Evolutionary conservation across 1,140 invertebrate species (phyloP).

Genomic region (Dendrolimus kikuchii): DNA sequence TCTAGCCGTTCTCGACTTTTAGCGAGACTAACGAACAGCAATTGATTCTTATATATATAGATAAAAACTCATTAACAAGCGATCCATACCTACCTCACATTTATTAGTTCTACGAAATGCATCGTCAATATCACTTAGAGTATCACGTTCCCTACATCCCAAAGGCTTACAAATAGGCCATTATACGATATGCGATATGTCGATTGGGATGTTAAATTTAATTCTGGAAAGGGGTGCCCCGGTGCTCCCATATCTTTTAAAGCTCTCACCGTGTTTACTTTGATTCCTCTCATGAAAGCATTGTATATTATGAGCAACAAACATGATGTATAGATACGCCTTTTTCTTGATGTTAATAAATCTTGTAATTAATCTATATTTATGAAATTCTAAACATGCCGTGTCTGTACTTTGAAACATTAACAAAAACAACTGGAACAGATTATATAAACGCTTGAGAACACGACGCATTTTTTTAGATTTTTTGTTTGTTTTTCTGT

Average conservation of each 20-base stretch:
- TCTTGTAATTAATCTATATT: not conserved
- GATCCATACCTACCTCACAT: too few species aligned
- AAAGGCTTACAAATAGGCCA: conserved; percentile 36
- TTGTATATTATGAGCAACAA: conserved; percentile 1
- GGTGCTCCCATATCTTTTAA: conserved; percentile 45
- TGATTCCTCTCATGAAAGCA: conserved; percentile 35
- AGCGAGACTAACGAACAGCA: too few species aligned
- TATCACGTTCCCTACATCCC: conserved; percentile 13
- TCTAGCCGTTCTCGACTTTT: too few species aligned
- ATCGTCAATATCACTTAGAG: conserved; percentile 27
- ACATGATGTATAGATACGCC: not conserved
- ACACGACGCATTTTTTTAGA: too few species aligned
- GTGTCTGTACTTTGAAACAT: too few species aligned
- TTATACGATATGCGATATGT: conserved; percentile 56
- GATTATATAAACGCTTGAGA: too few species aligned
- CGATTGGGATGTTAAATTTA: conserved; percentile 65
- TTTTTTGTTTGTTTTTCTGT: too few species aligned
- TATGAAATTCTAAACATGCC: too few species aligned
- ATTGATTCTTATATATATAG: too few species aligned
- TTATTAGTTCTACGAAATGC: not conserved
- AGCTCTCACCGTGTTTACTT: conserved; percentile 47
- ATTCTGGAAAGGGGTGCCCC: conserved; percentile 47
- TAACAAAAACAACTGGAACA: too few species aligned
- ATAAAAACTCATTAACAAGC: too few species aligned
- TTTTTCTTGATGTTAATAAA: not conserved